Evolutionary conservation across 1,140 invertebrate species (phyloP).

Genomic region (Neocloeon triangulifer): DNA sequence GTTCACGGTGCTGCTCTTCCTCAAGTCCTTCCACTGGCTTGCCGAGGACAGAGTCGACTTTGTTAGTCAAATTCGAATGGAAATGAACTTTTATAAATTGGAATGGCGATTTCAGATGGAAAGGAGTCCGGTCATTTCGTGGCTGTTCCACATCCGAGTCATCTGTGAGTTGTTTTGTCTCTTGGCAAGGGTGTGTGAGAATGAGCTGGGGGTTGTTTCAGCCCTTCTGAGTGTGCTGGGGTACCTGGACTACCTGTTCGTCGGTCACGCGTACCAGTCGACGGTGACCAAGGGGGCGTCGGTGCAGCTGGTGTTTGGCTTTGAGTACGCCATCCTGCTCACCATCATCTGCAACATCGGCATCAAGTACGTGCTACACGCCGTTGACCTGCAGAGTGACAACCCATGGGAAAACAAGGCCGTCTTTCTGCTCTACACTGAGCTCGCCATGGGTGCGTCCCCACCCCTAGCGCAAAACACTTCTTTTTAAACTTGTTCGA

Average conservation of each 20-base stretch:
- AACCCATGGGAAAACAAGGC: constrained; percentile 99
- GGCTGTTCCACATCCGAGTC: constrained; percentile 85
- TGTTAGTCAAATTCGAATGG: constrained; percentile 40
- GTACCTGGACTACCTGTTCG: constrained; percentile 67
- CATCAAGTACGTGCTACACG: constrained; percentile 89
- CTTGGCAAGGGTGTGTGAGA: not conserved
- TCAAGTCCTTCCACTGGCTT: constrained; percentile 99
- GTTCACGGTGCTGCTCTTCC: constrained; percentile 87
- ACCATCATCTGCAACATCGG: constrained; percentile 84
- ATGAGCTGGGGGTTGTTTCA: constrained; percentile 13
- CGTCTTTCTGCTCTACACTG: constrained; percentile 89
- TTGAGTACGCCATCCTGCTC: constrained; percentile 95
- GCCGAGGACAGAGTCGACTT: constrained; percentile 97
- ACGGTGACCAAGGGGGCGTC: constrained; percentile 89
- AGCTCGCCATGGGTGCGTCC: constrained; percentile 77
- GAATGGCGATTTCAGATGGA: constrained; percentile 63
- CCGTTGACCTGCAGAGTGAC: constrained; percentile 81
- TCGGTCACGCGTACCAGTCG: constrained; percentile 83
- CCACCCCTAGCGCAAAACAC: not conserved
- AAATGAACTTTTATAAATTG: constrained; percentile 1
- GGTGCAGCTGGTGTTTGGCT: constrained; percentile 96
- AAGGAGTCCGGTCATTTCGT: constrained; percentile 88
- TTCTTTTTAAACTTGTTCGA: not conserved
- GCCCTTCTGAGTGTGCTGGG: constrained; percentile 57
- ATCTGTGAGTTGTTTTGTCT: constrained; percentile 49